Evolutionary conservation across 2,797 vertebrate genomes (phyloP).

Genomic region (Phataginus tricuspis): DNA sequence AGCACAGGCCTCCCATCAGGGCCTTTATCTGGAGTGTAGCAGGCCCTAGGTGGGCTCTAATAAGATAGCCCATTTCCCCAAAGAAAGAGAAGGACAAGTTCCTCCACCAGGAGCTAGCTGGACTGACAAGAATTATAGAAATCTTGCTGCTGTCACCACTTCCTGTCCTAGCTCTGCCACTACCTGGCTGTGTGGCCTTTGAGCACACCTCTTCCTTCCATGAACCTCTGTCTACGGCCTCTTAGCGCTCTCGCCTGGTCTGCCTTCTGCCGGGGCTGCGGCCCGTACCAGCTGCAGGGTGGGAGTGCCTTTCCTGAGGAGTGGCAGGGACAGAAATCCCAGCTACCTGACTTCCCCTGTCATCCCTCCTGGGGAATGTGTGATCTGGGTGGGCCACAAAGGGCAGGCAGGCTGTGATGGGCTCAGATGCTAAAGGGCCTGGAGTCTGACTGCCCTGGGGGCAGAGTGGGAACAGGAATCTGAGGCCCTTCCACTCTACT

Average conservation of each 20-base stretch:
- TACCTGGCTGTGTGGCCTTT: neutral
- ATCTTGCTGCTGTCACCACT: neutral
- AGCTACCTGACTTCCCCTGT: neutral
- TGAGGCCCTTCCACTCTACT: neutral
- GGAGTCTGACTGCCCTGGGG: slow-evolving; percentile 33
- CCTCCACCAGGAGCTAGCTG: slow-evolving; percentile 31
- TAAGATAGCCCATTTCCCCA: neutral
- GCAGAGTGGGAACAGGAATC: neutral
- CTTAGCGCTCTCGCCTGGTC: neutral
- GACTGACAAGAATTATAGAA: slow-evolving; percentile 53
- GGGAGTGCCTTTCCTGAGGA: neutral
- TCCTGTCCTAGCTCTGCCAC: neutral
- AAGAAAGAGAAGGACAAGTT: slow-evolving; percentile 67
- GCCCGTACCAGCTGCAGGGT: neutral
- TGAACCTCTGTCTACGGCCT: neutral
- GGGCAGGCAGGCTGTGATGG: neutral
- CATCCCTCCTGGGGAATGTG: slow-evolving; percentile 16
- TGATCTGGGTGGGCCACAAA: slow-evolving; percentile 16
- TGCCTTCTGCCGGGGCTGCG: neutral
- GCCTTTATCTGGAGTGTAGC: slow-evolving; percentile 12
- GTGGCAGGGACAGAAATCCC: neutral
- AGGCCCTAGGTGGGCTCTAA: neutral
- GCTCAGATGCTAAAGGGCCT: neutral
- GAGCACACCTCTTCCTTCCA: neutral
- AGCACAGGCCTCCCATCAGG: neutral